Evolutionary conservation across 2,113 vertebrate species (phyloP), one percentile per base, ranked within the genome.

Genomic region (Malurus cyaneus): DNA sequence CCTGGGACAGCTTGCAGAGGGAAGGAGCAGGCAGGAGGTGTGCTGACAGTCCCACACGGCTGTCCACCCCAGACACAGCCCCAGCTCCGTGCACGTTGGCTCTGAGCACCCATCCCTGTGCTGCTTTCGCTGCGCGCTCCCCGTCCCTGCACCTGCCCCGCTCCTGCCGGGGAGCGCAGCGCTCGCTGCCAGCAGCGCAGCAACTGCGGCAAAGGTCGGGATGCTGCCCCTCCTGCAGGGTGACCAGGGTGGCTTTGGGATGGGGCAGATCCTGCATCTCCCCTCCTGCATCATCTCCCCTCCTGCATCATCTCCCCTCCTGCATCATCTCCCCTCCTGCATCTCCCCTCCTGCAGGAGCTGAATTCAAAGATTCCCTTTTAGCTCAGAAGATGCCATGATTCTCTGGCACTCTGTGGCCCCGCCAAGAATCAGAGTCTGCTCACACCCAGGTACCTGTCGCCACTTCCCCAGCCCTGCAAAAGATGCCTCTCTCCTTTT

Each of bases 1-100:
- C 7, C 61, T 1, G 25, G 29, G 1, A 26, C 36, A 3, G 6
- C 5, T 14, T 11, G 59, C 28, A 2, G 66, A 12, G 47, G 3
- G 25, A 5, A 42, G 39, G 3, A 50, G 52, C 25, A 62, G 29
- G 24, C 8, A 54, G 29, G 47, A 36, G 46, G 20, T 8, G 66
- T 14, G 34, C 36, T 54, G 85, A 42, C 18, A 5, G 41, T 4
- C 14, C 4, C 32, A 3, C 1, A 5, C 0, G 2, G 23, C 49
- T 41, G 7, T 9, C 23, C 56, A 9, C 15, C 32, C 24, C 0
- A 0, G 67, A 74, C 46, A 14, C 73, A 41, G 82, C 60, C 53
- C 42, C 42, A 4, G n/a, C 60, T 42, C 72, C 0, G 0, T 0
- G 29, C 26, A 1, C 18, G 0, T 5, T 1, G 29, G 29, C 61